A percentile compares a stretch with the other conserved stretches of the same genome.
Evolutionary conservation across 1,140 invertebrate genomes (phyloP).

Genomic region (Bombyx mandarina): DNA sequence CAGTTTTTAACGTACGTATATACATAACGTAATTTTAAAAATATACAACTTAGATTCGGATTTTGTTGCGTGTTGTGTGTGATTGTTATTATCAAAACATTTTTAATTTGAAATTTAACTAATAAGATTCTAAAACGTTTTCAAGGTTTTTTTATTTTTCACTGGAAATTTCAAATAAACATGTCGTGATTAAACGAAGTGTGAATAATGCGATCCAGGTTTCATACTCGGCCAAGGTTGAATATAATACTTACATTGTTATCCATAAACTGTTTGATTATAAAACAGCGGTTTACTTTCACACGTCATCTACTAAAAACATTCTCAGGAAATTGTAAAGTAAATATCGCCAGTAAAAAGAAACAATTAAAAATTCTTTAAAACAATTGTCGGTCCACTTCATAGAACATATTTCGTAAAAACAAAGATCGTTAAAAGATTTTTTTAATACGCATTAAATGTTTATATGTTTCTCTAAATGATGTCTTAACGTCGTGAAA

Average conservation of each 20-base stretch:
- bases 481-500: too few species aligned
- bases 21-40: neutral
- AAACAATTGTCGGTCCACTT: too few species aligned
- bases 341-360: neutral
- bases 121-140: neutral
- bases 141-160: neutral
- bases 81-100: too few species aligned
- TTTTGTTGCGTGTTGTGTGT: too few species aligned
- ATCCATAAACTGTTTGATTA: neutral
- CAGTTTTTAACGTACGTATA: too few species aligned
- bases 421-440: too few species aligned
- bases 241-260: neutral
- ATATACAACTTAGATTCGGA: neutral
- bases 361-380: neutral
- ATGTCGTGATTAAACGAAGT: conserved; percentile 20
- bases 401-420: too few species aligned
- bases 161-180: conserved; percentile 41
- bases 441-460: too few species aligned
- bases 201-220: conserved; percentile 41
- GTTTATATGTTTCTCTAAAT: too few species aligned
- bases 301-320: neutral
- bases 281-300: too few species aligned
- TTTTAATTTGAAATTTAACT: neutral
- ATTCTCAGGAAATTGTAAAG: neutral
- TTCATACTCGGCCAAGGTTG: conserved; percentile 48